These are phyloP conservation scores for Cheilosia vernalis DNA, from an alignment of 2,888 invertebrate species.

Conservation along the genomic window DNA sequence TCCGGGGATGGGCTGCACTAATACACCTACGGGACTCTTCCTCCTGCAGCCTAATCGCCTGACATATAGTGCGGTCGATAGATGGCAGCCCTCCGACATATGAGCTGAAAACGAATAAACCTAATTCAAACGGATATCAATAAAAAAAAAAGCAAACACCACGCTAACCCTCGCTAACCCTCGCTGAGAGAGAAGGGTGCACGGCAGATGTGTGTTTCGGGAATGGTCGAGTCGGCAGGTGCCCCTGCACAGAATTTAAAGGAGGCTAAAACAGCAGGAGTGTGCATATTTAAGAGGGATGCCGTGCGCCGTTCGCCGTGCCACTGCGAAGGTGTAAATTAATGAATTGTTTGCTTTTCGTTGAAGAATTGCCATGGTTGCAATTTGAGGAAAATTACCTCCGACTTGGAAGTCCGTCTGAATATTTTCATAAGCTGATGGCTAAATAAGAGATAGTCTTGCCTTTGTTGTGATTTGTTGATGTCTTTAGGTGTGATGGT, in stretches of 20 bases:
- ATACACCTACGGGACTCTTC: neutral
- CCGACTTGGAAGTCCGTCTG: too few relatives aligned
- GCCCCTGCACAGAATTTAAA: conserved; percentile 48
- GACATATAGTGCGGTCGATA: conserved; percentile 49
- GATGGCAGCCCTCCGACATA: conserved; percentile 48
- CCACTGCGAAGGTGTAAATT: conserved; percentile 12
- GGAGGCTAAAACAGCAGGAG: neutral
- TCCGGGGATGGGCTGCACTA: conserved; percentile 2
- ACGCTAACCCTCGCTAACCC: conserved; percentile 3
- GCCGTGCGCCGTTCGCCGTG: neutral
- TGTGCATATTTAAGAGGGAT: conserved; percentile 38
- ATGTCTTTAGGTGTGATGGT: too few relatives aligned
- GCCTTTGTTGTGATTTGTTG: too few relatives aligned
- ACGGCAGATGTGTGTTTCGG: conserved; percentile 18
- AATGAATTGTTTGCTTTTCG: conserved; percentile 17
- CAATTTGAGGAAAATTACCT: too few relatives aligned
- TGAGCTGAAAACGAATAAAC: conserved; percentile 54
- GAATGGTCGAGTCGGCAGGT: conserved; percentile 19
- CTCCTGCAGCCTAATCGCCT: conserved; percentile 52
- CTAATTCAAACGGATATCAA: conserved; percentile 59
- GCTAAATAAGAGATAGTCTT: too few relatives aligned
- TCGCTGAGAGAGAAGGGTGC: neutral
- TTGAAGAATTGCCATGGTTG: too few relatives aligned
- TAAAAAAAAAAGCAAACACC: conserved; percentile 33
- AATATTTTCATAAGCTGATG: too few relatives aligned